phyloP scores from a whole-genome alignment of 1,140 invertebrate species.

The Ceratosolen fusciceps region DNA sequence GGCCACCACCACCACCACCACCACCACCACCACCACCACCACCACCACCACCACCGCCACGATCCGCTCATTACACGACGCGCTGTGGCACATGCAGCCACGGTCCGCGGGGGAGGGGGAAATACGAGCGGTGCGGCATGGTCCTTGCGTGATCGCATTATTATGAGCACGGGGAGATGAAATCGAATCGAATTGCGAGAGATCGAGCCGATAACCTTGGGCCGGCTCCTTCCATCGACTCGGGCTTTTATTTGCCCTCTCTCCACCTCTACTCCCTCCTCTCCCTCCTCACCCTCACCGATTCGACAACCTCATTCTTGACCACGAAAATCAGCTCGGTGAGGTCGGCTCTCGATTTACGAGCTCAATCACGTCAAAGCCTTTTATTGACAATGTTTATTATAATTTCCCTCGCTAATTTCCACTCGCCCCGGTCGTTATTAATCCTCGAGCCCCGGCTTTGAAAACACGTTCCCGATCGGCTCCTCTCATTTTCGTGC shows the following conservation, averaged over 20 bases:
- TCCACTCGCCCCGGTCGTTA: not conserved
- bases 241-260: not conserved
- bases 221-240: no score
- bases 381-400: constrained; percentile 21
- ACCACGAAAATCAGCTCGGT: not conserved
- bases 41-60: not conserved
- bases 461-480: not conserved
- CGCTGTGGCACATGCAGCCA: not conserved
- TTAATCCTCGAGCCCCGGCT: not conserved
- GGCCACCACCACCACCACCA: no score
- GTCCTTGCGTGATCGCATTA: constrained; percentile 20
- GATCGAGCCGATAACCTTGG: constrained; percentile 2
- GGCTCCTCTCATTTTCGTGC: not conserved
- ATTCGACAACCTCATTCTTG: no score
- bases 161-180: constrained; percentile 10
- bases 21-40: no score
- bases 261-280: no score
- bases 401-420: constrained; percentile 10
- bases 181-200: constrained; percentile 26
- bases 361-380: constrained; percentile 1
- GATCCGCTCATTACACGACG: not conserved
- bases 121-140: not conserved
- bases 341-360: not conserved
- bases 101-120: not conserved
- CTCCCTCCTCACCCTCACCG: no score